Base-by-base conservation (phyloP, 2,888 invertebrate genomes). In the Orchestes rusci region DNA sequence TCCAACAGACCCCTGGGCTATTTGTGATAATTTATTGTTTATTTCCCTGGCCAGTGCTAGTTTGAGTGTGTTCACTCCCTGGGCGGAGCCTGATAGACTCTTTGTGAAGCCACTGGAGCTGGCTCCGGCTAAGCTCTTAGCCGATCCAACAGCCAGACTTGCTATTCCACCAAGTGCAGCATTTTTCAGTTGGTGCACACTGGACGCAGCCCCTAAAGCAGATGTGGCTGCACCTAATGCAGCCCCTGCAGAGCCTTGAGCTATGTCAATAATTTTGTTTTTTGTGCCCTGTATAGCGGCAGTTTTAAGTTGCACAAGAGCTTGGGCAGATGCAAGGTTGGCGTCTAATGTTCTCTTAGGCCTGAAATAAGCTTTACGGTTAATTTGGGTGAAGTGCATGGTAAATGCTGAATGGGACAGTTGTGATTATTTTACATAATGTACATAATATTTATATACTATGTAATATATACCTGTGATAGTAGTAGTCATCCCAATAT, bases 401-500 rank as follows among this genome's bases (percentile, higher is more conserved):
- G 10, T 32, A 36, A 35, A 17, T 36, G 23, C 7, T 23, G 23
- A 10, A 23, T 23, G 10, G 23, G 10, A 10, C 7, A 23, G 10
- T 23, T 23, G 5, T 7, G 23, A 7, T 7, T 23, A 23, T 23
- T 5, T 30, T 30, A 12, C 4, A 10, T 30, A 30, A 12, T 30
- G 12, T 5, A 30, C 4, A 12, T 10, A 30, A 30, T 12, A 5
- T n/a, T 10, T 5, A 30, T 4, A 10, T 5, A 10, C 12, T 12
- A 30, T 10, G 12, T 5, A 10, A 30, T 10, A n/a, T 27, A 15
- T 35, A 47, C 47, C 47, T 39, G 20, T 47, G 35, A 16, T 34
- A 43, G 16, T 32, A 42, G 29, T 42, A 45, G 23, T 49, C 36
- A 5, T 50, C 39, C 30, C 35, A 43, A 36, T 40, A 43, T 17